phyloP scores from a whole-genome alignment of 2,888 invertebrate genomes.

The Drosophila neonasuta region DNA sequence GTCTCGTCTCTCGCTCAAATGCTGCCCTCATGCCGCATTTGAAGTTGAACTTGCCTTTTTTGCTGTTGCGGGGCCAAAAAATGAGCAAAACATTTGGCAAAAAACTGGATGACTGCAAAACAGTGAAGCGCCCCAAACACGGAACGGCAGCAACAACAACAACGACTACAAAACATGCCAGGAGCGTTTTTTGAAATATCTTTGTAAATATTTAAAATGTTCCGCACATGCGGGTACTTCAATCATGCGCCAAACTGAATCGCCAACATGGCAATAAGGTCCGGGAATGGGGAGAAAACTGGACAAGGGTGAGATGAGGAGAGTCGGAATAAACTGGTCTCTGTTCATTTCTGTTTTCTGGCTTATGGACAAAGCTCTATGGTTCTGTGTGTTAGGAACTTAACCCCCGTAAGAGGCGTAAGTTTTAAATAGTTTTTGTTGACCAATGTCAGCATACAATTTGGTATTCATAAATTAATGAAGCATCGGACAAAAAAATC shows the following conservation, averaged over 20 bases:
- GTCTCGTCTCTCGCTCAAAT: constrained; percentile 12
- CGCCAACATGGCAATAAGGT: constrained; percentile 34
- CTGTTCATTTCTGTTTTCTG: constrained; percentile 42
- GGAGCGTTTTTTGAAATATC: constrained; percentile 77
- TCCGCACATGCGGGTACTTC: constrained; percentile 76
- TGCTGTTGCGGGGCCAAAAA: constrained; percentile 49
- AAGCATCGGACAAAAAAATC: constrained; percentile 48
- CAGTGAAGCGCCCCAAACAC: constrained; percentile 48
- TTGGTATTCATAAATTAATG: constrained; percentile 77
- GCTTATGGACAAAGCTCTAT: constrained; percentile 20
- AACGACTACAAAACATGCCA: constrained; percentile 68
- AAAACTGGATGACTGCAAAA: constrained; percentile 43
- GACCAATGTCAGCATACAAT: constrained; percentile 68
- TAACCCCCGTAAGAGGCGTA: constrained; percentile 46
- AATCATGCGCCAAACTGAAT: constrained; percentile 71
- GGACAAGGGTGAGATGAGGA: not conserved
- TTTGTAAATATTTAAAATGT: constrained; percentile 78
- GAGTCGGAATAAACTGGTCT: constrained; percentile 25
- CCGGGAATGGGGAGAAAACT: no score
- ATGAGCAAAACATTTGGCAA: constrained; percentile 69
- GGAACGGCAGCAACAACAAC: constrained; percentile 46
- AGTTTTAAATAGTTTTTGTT: constrained; percentile 74
- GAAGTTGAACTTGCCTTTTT: constrained; percentile 67
- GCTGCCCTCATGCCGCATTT: constrained; percentile 66
- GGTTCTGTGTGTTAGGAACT: constrained; percentile 22